Percentiles rank a stretch among this genome's conserved stretches.
Evolutionary conservation across 2,113 vertebrate species (phyloP).

Genomic region (Spheniscus mendiculus): DNA sequence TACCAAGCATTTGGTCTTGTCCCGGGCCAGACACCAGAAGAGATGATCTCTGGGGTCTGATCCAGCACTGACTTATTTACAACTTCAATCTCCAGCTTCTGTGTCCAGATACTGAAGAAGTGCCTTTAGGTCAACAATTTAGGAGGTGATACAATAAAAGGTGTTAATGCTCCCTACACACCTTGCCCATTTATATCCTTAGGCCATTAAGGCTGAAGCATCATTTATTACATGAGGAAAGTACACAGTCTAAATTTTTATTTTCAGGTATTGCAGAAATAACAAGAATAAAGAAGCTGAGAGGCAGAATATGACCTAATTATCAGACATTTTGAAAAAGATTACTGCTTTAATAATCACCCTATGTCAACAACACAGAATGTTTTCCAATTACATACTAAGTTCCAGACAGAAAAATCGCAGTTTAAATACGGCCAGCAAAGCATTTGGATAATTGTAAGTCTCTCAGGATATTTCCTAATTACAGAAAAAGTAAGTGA

Average conservation of each 20-base stretch:
- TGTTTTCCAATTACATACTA: not conserved
- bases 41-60: not conserved
- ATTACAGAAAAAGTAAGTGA: not conserved
- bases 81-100: not conserved
- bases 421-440: not conserved
- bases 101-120: not conserved
- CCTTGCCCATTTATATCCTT: not conserved
- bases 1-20: not conserved
- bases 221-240: not conserved
- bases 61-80: not conserved
- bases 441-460: not conserved
- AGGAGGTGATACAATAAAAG: not conserved
- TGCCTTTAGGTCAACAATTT: not conserved
- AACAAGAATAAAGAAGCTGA: not conserved
- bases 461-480: not conserved
- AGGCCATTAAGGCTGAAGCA: not conserved
- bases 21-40: not conserved
- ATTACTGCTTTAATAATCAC: not conserved
- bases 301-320: not conserved
- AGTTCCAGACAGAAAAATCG: not conserved
- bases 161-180: not conserved
- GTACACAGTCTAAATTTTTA: not conserved
- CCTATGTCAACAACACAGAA: not conserved
- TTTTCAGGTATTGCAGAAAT: not conserved
- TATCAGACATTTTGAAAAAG: not conserved